Percentiles rank a stretch among this genome's conserved stretches.
phyloP scores from a whole-genome alignment of 2,113 vertebrate species.

The Indicator indicator region DNA sequence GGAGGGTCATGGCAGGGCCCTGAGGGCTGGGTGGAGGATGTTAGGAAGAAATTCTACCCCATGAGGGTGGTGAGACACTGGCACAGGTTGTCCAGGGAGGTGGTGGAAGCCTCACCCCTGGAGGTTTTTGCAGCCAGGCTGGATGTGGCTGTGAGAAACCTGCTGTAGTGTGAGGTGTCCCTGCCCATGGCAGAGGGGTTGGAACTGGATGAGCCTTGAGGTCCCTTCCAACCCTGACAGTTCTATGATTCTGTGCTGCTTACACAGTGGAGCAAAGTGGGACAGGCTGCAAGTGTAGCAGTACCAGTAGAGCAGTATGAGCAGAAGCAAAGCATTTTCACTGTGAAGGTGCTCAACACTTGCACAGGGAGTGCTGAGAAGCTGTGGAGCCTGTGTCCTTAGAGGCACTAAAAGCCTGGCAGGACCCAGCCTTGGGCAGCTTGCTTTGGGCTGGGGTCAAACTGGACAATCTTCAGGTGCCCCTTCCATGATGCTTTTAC shows the following conservation, averaged over 20 bases:
- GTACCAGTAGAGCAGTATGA: background rate
- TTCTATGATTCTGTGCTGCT: background rate
- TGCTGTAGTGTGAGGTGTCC: too few species aligned
- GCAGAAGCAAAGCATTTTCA: background rate
- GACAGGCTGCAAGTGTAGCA: accelerated
- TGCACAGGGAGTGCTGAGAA: background rate
- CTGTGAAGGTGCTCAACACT: too few species aligned
- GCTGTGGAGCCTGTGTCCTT: background rate
- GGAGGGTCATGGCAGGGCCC: background rate
- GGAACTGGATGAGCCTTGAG: too few species aligned
- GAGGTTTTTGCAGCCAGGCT: too few species aligned
- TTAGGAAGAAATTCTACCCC: too few species aligned
- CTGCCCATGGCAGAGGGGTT: too few species aligned
- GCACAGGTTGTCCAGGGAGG: too few species aligned
- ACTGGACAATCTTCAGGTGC: background rate
- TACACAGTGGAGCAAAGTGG: background rate
- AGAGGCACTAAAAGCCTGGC: background rate
- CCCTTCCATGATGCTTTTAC: background rate
- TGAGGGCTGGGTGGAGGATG: background rate
- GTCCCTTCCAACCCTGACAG: too few species aligned
- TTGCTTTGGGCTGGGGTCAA: background rate
- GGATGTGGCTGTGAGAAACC: too few species aligned
- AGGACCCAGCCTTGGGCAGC: background rate
- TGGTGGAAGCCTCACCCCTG: too few species aligned
- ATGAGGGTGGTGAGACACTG: too few species aligned